These are phyloP conservation scores for Microcebus jonahi DNA, from an alignment of 2,113 vertebrate species.

Conservation along the genomic window DNA sequence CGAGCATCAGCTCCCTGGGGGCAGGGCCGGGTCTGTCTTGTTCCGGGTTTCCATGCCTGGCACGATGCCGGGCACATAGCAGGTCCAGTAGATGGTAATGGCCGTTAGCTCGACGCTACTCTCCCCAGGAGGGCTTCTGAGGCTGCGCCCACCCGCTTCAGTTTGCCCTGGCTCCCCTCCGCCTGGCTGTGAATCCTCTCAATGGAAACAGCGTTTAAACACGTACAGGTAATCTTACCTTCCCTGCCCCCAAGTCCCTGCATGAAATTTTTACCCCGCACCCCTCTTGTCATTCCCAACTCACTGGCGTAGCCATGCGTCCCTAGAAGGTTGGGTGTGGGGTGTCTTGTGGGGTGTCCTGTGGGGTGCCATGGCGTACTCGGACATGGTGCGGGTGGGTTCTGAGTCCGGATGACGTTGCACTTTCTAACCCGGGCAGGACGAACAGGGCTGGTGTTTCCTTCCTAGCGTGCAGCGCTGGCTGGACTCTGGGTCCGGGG, in stretches of 20 bases:
- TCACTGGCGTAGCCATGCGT: not conserved
- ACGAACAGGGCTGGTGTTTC: not conserved
- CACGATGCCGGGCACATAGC: not conserved
- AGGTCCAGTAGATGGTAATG: no score
- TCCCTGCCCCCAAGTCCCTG: not conserved
- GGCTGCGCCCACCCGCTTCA: no score
- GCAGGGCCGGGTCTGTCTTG: not conserved
- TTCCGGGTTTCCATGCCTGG: not conserved
- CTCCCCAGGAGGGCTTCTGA: no score
- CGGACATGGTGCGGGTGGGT: not conserved
- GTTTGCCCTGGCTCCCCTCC: no score
- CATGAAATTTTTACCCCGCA: not conserved
- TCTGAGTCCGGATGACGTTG: not conserved
- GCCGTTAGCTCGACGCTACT: no score
- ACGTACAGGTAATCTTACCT: not conserved
- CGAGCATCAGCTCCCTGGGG: not conserved
- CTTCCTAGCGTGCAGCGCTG: not conserved
- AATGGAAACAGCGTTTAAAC: no score
- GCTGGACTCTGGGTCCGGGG: not conserved
- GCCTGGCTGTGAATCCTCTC: not conserved
- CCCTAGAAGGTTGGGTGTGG: not conserved
- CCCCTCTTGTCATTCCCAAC: not conserved
- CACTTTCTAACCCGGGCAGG: not conserved
- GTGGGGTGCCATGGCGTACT: not conserved
- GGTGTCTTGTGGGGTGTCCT: not conserved